Conservation (phyloP, 1,140 invertebrate species). For the Dendrolimus punctatus region DNA sequence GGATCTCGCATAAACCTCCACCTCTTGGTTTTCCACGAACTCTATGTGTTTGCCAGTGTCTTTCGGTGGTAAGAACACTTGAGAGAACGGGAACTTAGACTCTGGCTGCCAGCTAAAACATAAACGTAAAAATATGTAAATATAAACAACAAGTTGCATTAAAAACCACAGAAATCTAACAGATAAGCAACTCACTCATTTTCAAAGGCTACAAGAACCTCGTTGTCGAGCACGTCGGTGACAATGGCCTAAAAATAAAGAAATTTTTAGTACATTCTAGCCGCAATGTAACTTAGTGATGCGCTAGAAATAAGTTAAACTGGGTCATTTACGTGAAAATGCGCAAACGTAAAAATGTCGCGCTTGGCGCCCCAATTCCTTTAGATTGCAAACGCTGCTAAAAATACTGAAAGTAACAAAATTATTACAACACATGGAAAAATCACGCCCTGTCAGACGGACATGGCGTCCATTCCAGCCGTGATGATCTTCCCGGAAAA, state of each 20-base stretch:
- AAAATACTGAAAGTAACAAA: constrained; percentile 37
- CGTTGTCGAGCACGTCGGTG: constrained; percentile 92
- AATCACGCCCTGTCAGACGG: constrained; percentile 85
- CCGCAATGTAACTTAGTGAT: constrained; percentile 42
- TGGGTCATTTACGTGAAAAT: constrained; percentile 35
- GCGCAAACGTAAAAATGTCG: constrained; percentile 24
- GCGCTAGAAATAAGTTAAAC: constrained; percentile 41
- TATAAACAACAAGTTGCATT: neutral
- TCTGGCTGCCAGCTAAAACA: constrained; percentile 90
- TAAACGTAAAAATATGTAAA: constrained; percentile 29
- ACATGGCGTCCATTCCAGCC: constrained; percentile 80
- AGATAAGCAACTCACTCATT: constrained; percentile 87
- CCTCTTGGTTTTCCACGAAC: constrained; percentile 90
- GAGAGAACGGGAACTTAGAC: constrained; percentile 90
- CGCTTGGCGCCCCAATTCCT: constrained; percentile 14
- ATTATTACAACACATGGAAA: constrained; percentile 74
- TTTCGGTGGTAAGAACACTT: constrained; percentile 91
- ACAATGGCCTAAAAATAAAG: constrained; percentile 89
- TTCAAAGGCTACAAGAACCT: constrained; percentile 93
- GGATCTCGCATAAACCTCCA: constrained; percentile 91
- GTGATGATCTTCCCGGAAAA: constrained; percentile 70
- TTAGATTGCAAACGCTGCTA: constrained; percentile 23
- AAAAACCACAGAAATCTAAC: constrained; percentile 3
- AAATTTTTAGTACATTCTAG: constrained; percentile 51
- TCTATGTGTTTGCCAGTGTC: constrained; percentile 74